Evolutionary conservation across 92 coral and sea anemone genomes (phyloP), one percentile per base, ranked within the genome.

Genomic region (Epizoanthus rinbou): DNA sequence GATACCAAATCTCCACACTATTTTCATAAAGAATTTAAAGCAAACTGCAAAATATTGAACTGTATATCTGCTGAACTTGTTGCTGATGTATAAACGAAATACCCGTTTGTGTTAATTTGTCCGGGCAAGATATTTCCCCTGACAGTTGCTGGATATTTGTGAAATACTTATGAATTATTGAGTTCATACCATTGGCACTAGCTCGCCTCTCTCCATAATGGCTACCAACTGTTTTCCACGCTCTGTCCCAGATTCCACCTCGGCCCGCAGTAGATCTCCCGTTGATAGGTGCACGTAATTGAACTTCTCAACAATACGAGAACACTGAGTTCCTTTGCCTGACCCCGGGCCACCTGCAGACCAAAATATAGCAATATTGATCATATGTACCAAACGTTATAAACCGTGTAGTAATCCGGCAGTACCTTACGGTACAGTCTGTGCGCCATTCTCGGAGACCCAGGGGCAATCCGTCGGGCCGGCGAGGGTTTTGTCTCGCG

Each of bases 261-360:
- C 99, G 5, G 89, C 69, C 67, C 99, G 82, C 71, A 97, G 89
- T 47, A 97, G 89, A 82, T 94, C 97, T 59, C 99, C 98, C 9
- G 99, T 97, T 47, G 99, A 97, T 68, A 97, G 70, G 64, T 97
- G 99, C 18, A 97, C 94, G 83, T 91, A 97, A 54, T 88, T 85
- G 69, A 90, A 97, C 88, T 82, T 85, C 23, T 94, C 98, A 18
- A 94, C 97, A 54, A 97, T 90, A 73, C 93, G 92, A 11, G 91
- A 85, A 74, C 99, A 97, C 70, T 97, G 99, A 0, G 99, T 97
- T n/a, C 99, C 99, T 83, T 97, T 97, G 39, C 99, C 99, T 9
- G 95, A 94, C 17, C 99, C 99, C 18, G 98, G 99, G 6, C 99
- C 99, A 39, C 99, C 99, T 97, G 37, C n/a, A 3, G 39, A 65